Conservation (phyloP, 2,888 invertebrate genomes). For the Dynastes hyllus region DNA sequence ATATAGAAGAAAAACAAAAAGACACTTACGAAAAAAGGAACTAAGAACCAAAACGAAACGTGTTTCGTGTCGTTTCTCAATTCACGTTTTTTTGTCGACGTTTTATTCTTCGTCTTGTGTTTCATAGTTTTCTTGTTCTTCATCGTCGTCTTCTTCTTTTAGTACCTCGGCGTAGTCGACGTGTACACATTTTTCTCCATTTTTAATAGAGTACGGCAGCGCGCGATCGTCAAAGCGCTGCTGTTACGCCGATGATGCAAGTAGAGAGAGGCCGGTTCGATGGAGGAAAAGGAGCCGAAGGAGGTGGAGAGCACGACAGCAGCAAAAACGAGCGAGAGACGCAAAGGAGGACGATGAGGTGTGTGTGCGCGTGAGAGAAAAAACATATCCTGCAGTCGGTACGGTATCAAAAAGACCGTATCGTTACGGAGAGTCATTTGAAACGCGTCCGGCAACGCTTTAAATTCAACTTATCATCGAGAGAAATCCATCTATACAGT, state of each 20-base stretch:
- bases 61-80: slow-evolving; percentile 40
- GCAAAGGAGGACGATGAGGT: slow-evolving; percentile 40
- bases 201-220: slow-evolving; percentile 45
- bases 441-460: slow-evolving; percentile 53
- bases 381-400: slow-evolving; percentile 47
- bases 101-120: slow-evolving; percentile 5
- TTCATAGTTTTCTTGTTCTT: slow-evolving; percentile 42
- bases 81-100: slow-evolving; percentile 25
- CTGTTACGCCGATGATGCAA: slow-evolving; percentile 49
- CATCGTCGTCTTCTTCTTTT: slow-evolving; percentile 40
- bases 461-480: slow-evolving; percentile 54
- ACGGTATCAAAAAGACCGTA: slow-evolving; percentile 52
- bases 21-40: slow-evolving; percentile 22
- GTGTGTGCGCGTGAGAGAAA: slow-evolving; percentile 25
- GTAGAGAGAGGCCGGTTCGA: slow-evolving; percentile 22
- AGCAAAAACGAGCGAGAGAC: slow-evolving; percentile 36
- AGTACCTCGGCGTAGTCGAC: slow-evolving; percentile 39
- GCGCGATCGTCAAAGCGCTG: slow-evolving; percentile 37
- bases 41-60: slow-evolving; percentile 34
- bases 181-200: slow-evolving; percentile 42
- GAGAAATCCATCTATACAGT: slow-evolving; percentile 50
- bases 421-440: slow-evolving; percentile 52
- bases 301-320: slow-evolving; percentile 18
- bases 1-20: slow-evolving; percentile 25
- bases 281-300: slow-evolving; percentile 36